Evolutionary conservation across 2,113 vertebrate genomes (phyloP).

Genomic region (Reinhardtius hippoglossoides): DNA sequence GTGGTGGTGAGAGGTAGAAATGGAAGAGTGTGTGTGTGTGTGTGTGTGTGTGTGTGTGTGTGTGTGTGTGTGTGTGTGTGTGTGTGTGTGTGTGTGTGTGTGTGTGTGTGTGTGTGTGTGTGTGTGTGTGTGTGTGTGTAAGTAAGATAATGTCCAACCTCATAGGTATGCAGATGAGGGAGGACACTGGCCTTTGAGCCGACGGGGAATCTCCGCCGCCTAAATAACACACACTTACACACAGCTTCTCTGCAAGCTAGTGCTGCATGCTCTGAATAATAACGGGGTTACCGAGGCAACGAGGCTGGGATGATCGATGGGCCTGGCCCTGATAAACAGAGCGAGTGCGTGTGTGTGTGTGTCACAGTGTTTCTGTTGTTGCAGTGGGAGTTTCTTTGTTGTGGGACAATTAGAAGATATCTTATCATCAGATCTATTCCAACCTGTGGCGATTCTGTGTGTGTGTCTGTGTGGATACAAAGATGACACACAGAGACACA

Average conservation of each 20-base stretch:
- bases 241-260: constrained; percentile 61
- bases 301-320: constrained; percentile 74
- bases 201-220: constrained; percentile 68
- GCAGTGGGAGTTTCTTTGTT: constrained; percentile 59
- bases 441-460: constrained; percentile 11
- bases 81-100: constrained; percentile 4
- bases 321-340: constrained; percentile 73
- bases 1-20: neutral
- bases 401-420: constrained; percentile 39
- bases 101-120: too few species aligned
- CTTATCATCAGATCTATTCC: constrained; percentile 35
- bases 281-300: constrained; percentile 81
- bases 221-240: constrained; percentile 25
- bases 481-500: neutral
- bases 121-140: constrained; percentile 1
- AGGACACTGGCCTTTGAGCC: constrained; percentile 55
- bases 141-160: constrained; percentile 17
- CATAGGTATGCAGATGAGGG: constrained; percentile 62
- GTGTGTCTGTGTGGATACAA: neutral
- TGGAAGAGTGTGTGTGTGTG: constrained; percentile 19
- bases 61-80: constrained; percentile 5
- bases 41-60: constrained; percentile 1
- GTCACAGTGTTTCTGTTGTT: constrained; percentile 56
- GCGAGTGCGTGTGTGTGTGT: constrained; percentile 40
- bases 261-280: constrained; percentile 80